Conservation (phyloP, 2,888 invertebrate genomes). For the Caenorhabditis angaria region DNA sequence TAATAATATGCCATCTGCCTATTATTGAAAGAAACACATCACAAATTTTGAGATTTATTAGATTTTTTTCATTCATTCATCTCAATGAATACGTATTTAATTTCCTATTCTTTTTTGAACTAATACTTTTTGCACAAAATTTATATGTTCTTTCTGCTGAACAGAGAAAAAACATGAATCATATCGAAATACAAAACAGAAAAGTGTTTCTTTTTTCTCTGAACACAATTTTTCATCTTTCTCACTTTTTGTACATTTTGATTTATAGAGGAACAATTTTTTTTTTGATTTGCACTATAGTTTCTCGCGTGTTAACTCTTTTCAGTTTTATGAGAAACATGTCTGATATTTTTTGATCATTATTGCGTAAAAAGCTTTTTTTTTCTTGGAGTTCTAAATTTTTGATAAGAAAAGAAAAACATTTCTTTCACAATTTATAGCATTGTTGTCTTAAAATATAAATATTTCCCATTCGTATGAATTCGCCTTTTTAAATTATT, state of each 20-base stretch:
- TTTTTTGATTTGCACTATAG: too few species aligned
- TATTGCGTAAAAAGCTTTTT: constrained; percentile 3
- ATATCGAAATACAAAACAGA: too few species aligned
- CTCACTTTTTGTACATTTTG: neutral
- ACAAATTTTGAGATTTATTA: neutral
- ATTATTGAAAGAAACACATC: neutral
- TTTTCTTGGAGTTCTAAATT: constrained; percentile 1
- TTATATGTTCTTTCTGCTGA: too few species aligned
- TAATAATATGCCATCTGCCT: neutral
- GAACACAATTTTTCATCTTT: neutral
- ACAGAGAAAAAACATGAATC: too few species aligned
- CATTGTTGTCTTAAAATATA: too few species aligned
- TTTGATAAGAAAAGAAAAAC: neutral
- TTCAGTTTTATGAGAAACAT: too few species aligned
- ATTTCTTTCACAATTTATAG: neutral
- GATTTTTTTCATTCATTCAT: neutral
- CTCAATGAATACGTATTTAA: too few species aligned
- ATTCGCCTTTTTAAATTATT: too few species aligned
- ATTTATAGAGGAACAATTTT: neutral
- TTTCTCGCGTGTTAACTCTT: too few species aligned
- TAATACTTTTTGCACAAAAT: too few species aligned
- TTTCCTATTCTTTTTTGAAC: constrained; percentile 1
- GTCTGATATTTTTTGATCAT: too few species aligned
- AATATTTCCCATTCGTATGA: too few species aligned
- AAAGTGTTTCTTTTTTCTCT: constrained; percentile 10